Evolutionary conservation across 2,113 vertebrate genomes (phyloP), one percentile per base, ranked within the genome.

Genomic region (Lepus europaeus): DNA sequence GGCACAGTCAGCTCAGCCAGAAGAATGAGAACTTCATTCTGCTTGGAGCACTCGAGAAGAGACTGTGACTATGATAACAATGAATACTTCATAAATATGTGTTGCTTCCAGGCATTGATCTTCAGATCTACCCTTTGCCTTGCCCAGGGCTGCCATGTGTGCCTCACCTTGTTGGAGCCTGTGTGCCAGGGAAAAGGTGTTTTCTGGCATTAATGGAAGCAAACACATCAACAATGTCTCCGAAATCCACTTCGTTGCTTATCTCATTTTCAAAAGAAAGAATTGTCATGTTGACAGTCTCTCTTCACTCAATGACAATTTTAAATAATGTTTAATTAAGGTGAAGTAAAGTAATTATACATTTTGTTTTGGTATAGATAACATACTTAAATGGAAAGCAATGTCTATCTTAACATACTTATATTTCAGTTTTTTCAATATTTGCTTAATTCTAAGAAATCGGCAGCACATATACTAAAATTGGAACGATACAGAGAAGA

Each of bases 321-420:
- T 92, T 69, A 95, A 90, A 86, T 22, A 92, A 61, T 31, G 91
- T 84, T 87, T 84, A 70, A 79, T 69, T 69, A 95, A 79, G 25
- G 23, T 81, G 49, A 87, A 77, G 22, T 61, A 51, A 93, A 93
- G 39, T 39, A 39, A 73, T 68, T 16, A 80, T 22, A 76, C 29
- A 78, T 88, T 78, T 16, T 33, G 77, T 79, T 86, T 88, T 89
- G 49, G 11, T 73, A 85, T 23, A 89, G 83, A 85, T 56, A 85
- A 39, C 59, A 53, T 49, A 36, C 5, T 80, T 79, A 80, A 63
- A 17, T 56, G 36, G 13, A 36, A 91, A 92, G 49, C 29, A 31
- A 76, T 77, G 45, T 70, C 61, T 61, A 39, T 70, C 78, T 92
- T 73, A 80, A 79, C 56, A 45, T 1, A 86, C 22, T 53, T 87